These are phyloP conservation scores for Aurelia aurita complex sp. Pacific DNA, from an alignment of 30 jellyfish, hydroid and myxozoan genomes.

Conservation along the genomic window DNA sequence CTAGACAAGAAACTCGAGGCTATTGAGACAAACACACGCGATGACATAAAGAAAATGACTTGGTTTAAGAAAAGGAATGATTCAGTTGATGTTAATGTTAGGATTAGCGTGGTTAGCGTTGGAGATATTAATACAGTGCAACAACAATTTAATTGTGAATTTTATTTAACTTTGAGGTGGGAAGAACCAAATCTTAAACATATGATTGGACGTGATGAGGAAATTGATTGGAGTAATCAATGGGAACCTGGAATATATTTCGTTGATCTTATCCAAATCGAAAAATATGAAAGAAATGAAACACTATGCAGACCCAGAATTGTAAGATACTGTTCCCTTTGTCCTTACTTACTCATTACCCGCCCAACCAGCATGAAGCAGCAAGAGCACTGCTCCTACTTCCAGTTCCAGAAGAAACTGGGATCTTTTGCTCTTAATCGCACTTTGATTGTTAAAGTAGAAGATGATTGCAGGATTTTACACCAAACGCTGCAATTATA, in stretches of 20 bases:
- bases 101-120: conserved; percentile 71
- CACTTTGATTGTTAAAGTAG: no score
- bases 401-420: no score
- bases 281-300: conserved; percentile 75
- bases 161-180: conserved; percentile 84
- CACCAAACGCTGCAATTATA: no score
- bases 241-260: conserved; percentile 94
- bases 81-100: conserved; percentile 77
- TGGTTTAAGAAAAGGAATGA: conserved; percentile 66
- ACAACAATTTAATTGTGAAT: conserved; percentile 86
- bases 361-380: no score
- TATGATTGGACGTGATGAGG: conserved; percentile 33
- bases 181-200: conserved; percentile 66
- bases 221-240: conserved; percentile 73
- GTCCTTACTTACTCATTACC: no score
- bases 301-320: conserved; percentile 50
- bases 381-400: no score
- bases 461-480: no score
- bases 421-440: no score
- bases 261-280: conserved; percentile 79
- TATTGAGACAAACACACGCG: conserved; percentile 60
- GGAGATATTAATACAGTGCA: conserved; percentile 82
- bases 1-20: conserved; percentile 46
- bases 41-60: conserved; percentile 59
- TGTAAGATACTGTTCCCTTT: conserved; percentile 9